Base-by-base conservation (phyloP, 2,888 invertebrate species). In the Venusia cambrica region DNA sequence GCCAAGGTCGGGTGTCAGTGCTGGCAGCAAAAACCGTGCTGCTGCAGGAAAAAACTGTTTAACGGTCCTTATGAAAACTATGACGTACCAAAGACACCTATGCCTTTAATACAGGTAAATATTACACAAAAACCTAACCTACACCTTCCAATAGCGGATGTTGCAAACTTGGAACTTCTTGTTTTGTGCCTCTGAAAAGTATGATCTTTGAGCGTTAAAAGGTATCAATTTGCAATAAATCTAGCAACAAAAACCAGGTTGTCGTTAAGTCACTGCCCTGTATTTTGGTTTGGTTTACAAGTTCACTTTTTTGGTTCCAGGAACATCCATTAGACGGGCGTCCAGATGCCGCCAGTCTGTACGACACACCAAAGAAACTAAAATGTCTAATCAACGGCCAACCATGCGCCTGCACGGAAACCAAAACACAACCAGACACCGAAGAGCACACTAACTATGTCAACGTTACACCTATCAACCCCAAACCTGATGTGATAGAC, bases 311-410 rank as follows among this genome's bases (percentile, higher is more conserved):
- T 13, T 19, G 0, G 1, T 73, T 70, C n/a, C 69, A 88, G 87
- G 87, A 89, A 71, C 73, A 87, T 48, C 80, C 88, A 50, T 55
- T 69, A 44, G 83, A 83, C 45, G 54, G 54, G 20, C 64, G 55
- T 44, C 27, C 56, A 16, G 73, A 76, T 32, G 58, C 77, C 4
- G 65, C 85, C 35, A 91, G 90, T 54, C 84, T 92, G 58, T 94
- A 93, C 77, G 94, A 94, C 58, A 93, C 92, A 60, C 93, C 93
- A 64, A 89, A 92, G 68, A 93, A 92, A 77, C 88, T 93, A 52
- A 93, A 93, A 81, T 92, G 92, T 71, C 87, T 93, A 14, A 88
- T 85, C 29, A 76, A 74, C 54, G 88, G 87, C 10, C 89, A 90
- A 58, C 79, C 89, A 1, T 91, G 91, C 64, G 80, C 84, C 34